A percentile compares a stretch with the other conserved stretches of the same genome.
Evolutionary conservation across 2,113 vertebrate genomes (phyloP).

Genomic region (Phylloscopus trochiloides): DNA sequence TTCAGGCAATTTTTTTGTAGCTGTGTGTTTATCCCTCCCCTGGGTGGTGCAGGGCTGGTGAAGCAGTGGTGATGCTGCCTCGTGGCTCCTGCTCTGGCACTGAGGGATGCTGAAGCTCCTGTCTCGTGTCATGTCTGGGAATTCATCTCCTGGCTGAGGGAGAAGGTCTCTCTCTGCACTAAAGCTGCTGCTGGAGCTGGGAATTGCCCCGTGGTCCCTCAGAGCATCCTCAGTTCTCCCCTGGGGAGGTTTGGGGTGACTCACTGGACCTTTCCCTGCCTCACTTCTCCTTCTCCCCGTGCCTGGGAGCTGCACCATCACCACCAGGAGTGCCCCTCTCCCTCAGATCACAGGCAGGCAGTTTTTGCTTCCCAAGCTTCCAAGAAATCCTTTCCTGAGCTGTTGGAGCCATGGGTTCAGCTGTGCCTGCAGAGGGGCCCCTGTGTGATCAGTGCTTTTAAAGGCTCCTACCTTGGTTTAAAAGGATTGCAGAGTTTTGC

Average conservation of each 20-base stretch:
- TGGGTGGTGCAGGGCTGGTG: too few relatives aligned
- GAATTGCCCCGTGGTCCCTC: not conserved
- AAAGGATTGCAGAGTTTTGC: not conserved
- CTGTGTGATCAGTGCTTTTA: not conserved
- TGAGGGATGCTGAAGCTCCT: not conserved
- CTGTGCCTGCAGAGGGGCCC: not conserved
- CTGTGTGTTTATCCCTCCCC: accelerated
- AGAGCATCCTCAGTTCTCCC: not conserved
- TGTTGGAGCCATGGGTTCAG: not conserved
- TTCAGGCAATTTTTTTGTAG: not conserved
- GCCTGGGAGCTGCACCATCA: not conserved
- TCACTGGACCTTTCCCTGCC: not conserved
- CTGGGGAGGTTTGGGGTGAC: not conserved
- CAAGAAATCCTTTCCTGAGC: not conserved
- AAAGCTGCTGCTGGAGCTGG: accelerated
- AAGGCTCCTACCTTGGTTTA: not conserved
- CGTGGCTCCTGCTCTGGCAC: not conserved
- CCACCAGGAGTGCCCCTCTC: not conserved
- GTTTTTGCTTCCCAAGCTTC: not conserved
- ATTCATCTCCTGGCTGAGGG: not conserved
- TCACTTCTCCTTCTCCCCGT: not conserved
- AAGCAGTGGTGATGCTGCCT: accelerated
- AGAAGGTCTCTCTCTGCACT: accelerated
- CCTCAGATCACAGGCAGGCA: not conserved
- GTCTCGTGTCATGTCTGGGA: too few relatives aligned